A percentile compares a stretch with the other conserved stretches of the same genome.
Conservation (phyloP, 2,888 invertebrate species). For the Xylota segnis region DNA sequence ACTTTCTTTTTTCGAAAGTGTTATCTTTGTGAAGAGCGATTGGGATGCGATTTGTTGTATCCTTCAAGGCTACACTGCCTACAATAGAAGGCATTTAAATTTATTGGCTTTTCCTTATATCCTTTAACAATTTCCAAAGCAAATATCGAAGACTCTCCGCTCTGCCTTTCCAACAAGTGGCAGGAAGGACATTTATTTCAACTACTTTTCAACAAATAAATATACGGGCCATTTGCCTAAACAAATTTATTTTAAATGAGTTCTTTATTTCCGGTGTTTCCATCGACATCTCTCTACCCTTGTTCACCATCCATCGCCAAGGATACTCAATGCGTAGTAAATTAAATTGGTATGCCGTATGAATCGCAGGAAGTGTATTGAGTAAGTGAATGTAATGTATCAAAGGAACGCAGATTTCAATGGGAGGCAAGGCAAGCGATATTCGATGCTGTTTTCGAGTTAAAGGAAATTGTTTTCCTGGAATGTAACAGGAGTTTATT, state of each 20-base stretch:
- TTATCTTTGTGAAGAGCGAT: neutral
- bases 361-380: neutral
- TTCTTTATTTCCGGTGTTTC: neutral
- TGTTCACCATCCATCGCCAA: slow-evolving; percentile 10
- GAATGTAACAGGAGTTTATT: neutral
- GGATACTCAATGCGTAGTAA: neutral
- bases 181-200: neutral
- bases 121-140: too few relatives aligned
- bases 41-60: neutral
- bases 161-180: neutral
- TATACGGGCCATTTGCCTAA: neutral
- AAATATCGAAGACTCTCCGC: neutral
- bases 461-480: neutral
- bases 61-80: neutral
- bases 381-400: neutral
- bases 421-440: neutral
- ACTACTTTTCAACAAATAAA: neutral
- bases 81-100: neutral
- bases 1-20: neutral
- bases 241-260: neutral
- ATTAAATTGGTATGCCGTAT: slow-evolving; percentile 1
- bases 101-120: neutral
- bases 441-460: neutral
- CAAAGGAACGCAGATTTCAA: neutral
- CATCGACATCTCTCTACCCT: neutral